Base-by-base conservation (phyloP, 2,888 invertebrate species). In the Drosophila macrospina region DNA sequence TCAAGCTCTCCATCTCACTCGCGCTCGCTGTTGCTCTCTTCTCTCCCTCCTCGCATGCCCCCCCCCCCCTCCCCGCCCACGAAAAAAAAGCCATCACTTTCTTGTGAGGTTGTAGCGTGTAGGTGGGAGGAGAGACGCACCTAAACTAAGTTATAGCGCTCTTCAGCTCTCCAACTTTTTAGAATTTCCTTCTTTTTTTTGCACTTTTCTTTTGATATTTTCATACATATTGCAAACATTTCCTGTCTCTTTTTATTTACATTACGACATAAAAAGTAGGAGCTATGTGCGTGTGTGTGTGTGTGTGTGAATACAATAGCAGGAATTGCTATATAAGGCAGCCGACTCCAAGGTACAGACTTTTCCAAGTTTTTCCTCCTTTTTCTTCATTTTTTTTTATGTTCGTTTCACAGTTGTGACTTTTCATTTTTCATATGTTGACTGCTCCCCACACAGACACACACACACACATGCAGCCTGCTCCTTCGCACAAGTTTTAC, bases 221-320 rank as follows among this genome's bases (percentile, higher is more conserved):
- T 73, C 55, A 67, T 83, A 80, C 80, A 69, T 80, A 77, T 86
- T 55, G 69, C 74, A 67, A 83, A 70, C 75, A 81, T 85, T 89
- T 88, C 74, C 89, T 88, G 89, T 88, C 89, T 85, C 89, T 77
- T 85, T 89, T 87, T 81, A 83, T 89, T 88, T 85, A 88, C 79
- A 89, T 78, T 80, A 72, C 77, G 76, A 72, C 76, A 83, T 76
- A 74, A 74, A 77, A 81, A 75, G 74, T 74, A 69, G 71, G 69
- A 75, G 76, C 63, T 69, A 55, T 62, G 24, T 54, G 39, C 59
- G 41, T 59, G 47, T 48, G 51, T 54, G 65, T 48, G 72, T 70
- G 61, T 65, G 68, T 66, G 69, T 42, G 60, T 24, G 74, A 79
- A 69, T 50, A 78, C 73, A 76, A 83, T 80, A 68, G 54, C 44